Conservation (phyloP, 2,888 invertebrate genomes). For the Nezara viridula region DNA sequence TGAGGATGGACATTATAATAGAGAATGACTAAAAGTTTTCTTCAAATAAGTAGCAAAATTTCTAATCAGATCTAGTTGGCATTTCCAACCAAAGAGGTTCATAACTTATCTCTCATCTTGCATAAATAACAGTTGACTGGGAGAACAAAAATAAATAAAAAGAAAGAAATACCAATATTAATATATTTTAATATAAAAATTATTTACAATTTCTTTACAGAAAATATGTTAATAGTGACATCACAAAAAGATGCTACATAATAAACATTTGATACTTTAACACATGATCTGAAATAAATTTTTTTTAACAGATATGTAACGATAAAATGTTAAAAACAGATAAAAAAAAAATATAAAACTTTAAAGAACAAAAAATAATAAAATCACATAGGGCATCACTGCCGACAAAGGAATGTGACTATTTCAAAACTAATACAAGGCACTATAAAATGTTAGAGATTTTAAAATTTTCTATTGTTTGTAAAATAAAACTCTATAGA, state of each 20-base stretch:
- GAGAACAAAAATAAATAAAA: background rate
- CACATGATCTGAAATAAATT: conserved; percentile 40
- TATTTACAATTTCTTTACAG: conserved; percentile 49
- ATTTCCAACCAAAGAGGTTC: too few species aligned
- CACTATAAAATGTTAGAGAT: background rate
- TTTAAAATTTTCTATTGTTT: conserved; percentile 5
- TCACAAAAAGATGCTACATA: background rate
- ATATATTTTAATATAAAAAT: conserved; percentile 43
- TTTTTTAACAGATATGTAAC: conserved; percentile 34
- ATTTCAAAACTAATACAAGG: conserved; percentile 28
- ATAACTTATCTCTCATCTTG: too few species aligned
- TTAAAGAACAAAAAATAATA: background rate
- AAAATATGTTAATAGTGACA: conserved; percentile 40
- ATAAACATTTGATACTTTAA: conserved; percentile 46
- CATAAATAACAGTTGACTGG: background rate
- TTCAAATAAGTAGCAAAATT: too few species aligned
- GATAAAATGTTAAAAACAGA: background rate
- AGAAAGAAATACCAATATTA: background rate
- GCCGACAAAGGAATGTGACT: conserved; percentile 17
- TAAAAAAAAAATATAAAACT: background rate
- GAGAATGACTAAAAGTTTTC: too few species aligned
- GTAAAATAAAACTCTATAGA: background rate
- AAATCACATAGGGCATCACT: conserved; percentile 34
- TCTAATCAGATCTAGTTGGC: too few species aligned
- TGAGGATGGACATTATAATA: too few species aligned